Conservation (phyloP, 23 tunicate species). For the Diplosoma virens region DNA sequence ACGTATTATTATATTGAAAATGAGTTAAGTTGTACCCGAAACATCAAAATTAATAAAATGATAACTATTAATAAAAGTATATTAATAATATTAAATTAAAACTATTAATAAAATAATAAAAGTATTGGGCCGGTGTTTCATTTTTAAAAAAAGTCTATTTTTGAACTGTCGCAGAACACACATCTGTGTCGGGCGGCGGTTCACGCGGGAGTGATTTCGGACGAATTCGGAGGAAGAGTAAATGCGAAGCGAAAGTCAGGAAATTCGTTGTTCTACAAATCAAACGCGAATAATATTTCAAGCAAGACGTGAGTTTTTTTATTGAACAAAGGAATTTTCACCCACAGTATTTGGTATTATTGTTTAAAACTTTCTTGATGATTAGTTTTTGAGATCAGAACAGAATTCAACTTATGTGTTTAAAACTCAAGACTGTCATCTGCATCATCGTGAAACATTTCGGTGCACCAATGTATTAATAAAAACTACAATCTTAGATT, state of each 20-base stretch:
- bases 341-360: neutral
- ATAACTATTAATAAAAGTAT: too few species aligned
- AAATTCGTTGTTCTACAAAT: slow-evolving; percentile 5
- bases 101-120: too few species aligned
- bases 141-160: neutral
- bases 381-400: neutral
- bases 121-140: too few species aligned
- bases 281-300: slow-evolving; percentile 47
- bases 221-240: slow-evolving; percentile 65
- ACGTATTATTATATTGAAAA: too few species aligned
- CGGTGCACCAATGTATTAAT: too few species aligned
- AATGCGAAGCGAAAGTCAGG: slow-evolving; percentile 33
- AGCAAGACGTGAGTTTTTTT: slow-evolving; percentile 55
- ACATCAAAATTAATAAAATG: too few species aligned
- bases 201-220: slow-evolving; percentile 88
- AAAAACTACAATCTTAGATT: too few species aligned
- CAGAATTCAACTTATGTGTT: neutral
- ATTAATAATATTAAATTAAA: too few species aligned
- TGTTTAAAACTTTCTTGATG: neutral
- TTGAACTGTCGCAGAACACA: slow-evolving; percentile 71
- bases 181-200: slow-evolving; percentile 77
- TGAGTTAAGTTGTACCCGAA: too few species aligned
- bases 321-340: too few species aligned
- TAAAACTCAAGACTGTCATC: neutral
- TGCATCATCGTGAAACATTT: neutral